Evolutionary conservation across 2,797 vertebrate species (phyloP), one percentile per base, ranked within the genome.

Genomic region (Philypnodon macrostomus): DNA sequence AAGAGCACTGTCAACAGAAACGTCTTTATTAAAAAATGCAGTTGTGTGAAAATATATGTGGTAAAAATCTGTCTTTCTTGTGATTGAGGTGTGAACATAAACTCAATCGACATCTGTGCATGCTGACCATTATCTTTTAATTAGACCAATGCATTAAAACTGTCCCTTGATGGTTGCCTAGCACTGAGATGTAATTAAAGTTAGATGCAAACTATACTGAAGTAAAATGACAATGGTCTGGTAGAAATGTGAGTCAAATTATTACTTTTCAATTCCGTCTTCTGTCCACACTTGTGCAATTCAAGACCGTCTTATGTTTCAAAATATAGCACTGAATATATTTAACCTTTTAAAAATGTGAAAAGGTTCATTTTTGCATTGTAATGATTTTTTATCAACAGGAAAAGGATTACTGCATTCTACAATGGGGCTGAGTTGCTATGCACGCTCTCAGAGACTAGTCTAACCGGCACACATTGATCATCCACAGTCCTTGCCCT

Each of bases 81-180:
- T 70, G 58, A 79, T 80, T 83, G 78, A 79, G 65, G 73, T 75
- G 59, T 62, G 64, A 68, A 59, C 60, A 58, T 71, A 47, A 71
- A 72, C 58, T 63, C 57, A 73, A 48, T 21, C 70, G 72, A 76
- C 65, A 54, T 70, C 44, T 70, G 65, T 63, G 47, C 69, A 74
- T 63, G 52, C 61, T 78, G 73, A 82, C 73, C 78, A 79, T 86
- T 86, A 86, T 82, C 83, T 85, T 83, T 85, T 84, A 84, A 86
- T 82, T 85, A 81, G 56, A 67, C 39, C 26, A 46, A 59, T 29
- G 45, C 75, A 80, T 85, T 77, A 75, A 57, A 68, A 50, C 58
- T 24, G 45, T 77, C 67, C 62, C 69, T 65, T 41, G 69, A 75
- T 67, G 68, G 49, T 67, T 77, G 37, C 57, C 47, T 30, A 21